phyloP scores from a whole-genome alignment of 2,888 invertebrate species.

The Scaptomyza tumidula region DNA sequence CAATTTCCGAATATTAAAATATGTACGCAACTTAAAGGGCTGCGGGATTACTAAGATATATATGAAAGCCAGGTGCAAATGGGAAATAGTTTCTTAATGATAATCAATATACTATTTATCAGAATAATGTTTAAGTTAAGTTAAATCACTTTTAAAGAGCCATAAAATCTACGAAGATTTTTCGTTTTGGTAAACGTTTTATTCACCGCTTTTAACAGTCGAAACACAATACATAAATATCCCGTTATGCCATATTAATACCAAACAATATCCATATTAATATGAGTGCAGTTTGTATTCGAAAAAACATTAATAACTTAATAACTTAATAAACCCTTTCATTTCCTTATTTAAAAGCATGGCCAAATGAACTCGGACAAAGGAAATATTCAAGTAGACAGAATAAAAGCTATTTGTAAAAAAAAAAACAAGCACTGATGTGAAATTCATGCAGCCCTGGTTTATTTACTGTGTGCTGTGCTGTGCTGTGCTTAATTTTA shows the following conservation, averaged over 20 bases:
- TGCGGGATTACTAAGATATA: background rate
- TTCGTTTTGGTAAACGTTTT: too few species aligned
- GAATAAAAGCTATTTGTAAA: constrained; percentile 6
- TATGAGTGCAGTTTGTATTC: background rate
- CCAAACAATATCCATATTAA: background rate
- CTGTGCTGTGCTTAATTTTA: constrained; percentile 41
- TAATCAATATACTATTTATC: too few species aligned
- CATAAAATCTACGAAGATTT: too few species aligned
- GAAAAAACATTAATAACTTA: background rate
- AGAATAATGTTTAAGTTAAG: too few species aligned
- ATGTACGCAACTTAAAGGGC: constrained; percentile 29
- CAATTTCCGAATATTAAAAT: constrained; percentile 23
- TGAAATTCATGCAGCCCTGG: constrained; percentile 32
- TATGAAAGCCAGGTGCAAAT: too few species aligned
- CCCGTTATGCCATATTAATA: too few species aligned
- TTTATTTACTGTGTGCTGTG: constrained; percentile 9
- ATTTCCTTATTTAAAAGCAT: background rate
- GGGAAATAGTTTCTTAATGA: too few species aligned
- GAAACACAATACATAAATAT: too few species aligned
- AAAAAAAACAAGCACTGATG: background rate
- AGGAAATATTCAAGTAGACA: constrained; percentile 3
- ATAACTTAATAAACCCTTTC: background rate
- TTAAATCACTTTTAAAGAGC: too few species aligned
- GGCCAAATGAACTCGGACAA: background rate
- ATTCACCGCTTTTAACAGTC: too few species aligned